Evolutionary conservation across 1,140 invertebrate species (phyloP), one percentile per base, ranked within the genome.

Genomic region (Eriocheir sinensis): DNA sequence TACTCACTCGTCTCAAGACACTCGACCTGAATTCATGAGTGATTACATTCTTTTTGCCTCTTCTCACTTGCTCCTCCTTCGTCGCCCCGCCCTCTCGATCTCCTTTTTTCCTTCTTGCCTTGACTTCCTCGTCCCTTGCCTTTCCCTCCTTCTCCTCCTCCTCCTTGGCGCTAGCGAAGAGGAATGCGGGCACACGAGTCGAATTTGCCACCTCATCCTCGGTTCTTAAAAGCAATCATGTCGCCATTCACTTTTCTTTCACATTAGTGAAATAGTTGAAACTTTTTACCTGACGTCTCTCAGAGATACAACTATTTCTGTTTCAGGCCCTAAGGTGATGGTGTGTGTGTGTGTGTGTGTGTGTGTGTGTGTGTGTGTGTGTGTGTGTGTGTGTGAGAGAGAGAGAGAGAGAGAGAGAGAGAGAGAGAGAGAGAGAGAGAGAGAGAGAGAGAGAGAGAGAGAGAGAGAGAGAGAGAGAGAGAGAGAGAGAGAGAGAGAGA

Each of bases 321-420:
- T 21, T n/a, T n/a, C 8, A n/a, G n/a, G 2, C 0, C 21, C 27
- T n/a, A 1, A 2, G 60, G 60, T 72, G 60, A n/a, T 21, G 27
- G 60, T 72, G 60, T 72, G 60, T 72, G 60, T 72, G 60, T n/a
- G 60, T 72, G 60, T 72, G 60, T 72, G 60, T n/a, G 60, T 72
- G 60, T 72, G 60, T 72, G 60, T n/a, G 53, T 60, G 53, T 60
- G 53, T 60, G 53, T 60, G 60, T 72, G 60, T 72, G 60, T 72
- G 60, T 72, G 60, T 72, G 21, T 12, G 44, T 48, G 44, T 48
- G 44, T 48, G 44, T 8, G 44, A 48, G 44, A 48, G 44, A 48
- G 44, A 48, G 44, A 48, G 44, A 48, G 44, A 48, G 44, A 48
- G 44, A 48, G 44, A 48, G 44, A 48, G 44, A 48, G 44, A 48